These are phyloP conservation scores for Tanypteryx hageni DNA, from an alignment of 2,888 invertebrate species.

Conservation along the genomic window DNA sequence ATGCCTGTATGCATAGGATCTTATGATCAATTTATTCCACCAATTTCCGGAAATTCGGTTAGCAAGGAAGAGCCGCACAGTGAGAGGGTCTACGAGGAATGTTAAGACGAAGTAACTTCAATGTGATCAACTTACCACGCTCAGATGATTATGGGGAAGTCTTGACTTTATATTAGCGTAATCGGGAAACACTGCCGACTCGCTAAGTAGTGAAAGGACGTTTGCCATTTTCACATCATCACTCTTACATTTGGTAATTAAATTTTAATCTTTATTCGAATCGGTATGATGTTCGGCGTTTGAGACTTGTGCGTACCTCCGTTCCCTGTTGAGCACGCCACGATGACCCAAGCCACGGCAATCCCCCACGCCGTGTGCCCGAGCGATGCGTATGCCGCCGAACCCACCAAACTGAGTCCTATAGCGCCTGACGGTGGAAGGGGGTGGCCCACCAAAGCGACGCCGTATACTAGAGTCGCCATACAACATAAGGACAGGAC, in stretches of 20 bases:
- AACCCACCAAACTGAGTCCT: neutral
- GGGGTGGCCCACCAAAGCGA: slow-evolving; percentile 83
- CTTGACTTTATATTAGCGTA: neutral
- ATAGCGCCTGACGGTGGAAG: slow-evolving; percentile 83
- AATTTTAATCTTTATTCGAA: neutral
- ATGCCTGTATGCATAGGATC: no score
- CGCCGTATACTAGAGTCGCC: slow-evolving; percentile 86
- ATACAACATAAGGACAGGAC: slow-evolving; percentile 81
- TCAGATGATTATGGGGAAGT: neutral
- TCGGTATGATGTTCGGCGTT: neutral
- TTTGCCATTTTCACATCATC: neutral
- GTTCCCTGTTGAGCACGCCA: slow-evolving; percentile 85
- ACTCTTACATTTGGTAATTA: neutral
- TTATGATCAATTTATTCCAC: no score
- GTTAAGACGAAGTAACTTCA: no score
- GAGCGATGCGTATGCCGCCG: slow-evolving; percentile 84
- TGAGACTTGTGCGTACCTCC: slow-evolving; percentile 67
- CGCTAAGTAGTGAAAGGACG: neutral
- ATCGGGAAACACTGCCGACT: neutral
- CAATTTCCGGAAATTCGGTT: no score
- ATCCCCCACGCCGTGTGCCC: slow-evolving; percentile 89
- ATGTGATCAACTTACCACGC: no score
- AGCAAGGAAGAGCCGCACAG: no score
- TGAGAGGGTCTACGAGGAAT: no score
- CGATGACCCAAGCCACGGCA: slow-evolving; percentile 86